Percentiles rank a stretch among this genome's conserved stretches.
These are phyloP conservation scores for Steatornis caripensis DNA, from an alignment of 2,113 vertebrate genomes.

Conservation along the genomic window DNA sequence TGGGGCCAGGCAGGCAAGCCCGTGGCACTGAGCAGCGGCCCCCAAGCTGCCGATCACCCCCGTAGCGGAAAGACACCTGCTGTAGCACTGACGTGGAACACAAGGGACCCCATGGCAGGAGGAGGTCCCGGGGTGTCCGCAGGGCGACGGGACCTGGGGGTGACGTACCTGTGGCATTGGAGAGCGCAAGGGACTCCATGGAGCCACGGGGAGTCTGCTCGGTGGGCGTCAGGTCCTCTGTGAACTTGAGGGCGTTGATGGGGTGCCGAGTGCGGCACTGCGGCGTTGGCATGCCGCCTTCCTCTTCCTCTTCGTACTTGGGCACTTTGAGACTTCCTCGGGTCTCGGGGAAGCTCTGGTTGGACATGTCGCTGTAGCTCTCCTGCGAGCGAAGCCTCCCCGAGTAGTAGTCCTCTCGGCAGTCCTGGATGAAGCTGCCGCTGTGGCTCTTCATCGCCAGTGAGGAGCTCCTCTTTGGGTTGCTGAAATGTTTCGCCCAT, in stretches of 20 bases:
- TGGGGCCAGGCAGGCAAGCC: accelerated
- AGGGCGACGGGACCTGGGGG: neutral
- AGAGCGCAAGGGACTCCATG: slow-evolving; percentile 92
- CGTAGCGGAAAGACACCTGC: accelerated
- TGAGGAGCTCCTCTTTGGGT: slow-evolving; percentile 83
- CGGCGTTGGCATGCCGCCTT: slow-evolving; percentile 70
- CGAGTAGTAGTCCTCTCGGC: slow-evolving; percentile 84
- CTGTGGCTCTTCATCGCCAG: slow-evolving; percentile 87
- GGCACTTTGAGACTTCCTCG: slow-evolving; percentile 82
- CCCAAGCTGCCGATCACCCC: neutral
- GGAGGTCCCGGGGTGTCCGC: accelerated
- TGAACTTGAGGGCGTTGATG: slow-evolving; percentile 89
- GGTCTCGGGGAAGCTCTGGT: slow-evolving; percentile 85
- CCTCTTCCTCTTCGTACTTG: slow-evolving; percentile 88
- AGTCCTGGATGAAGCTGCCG: slow-evolving; percentile 85
- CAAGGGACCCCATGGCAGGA: neutral
- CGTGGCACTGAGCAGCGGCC: accelerated
- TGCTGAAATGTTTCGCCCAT: slow-evolving; percentile 82
- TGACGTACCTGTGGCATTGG: slow-evolving; percentile 87
- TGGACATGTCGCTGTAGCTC: slow-evolving; percentile 87
- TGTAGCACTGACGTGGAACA: accelerated
- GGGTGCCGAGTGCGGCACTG: slow-evolving; percentile 89
- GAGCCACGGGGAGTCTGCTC: slow-evolving; percentile 93
- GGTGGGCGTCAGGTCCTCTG: slow-evolving; percentile 86
- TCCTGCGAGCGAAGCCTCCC: slow-evolving; percentile 86